Percentiles rank a stretch among this genome's conserved stretches.
Conservation (phyloP, 2,797 vertebrate species). For the Bufotes viridis region DNA sequence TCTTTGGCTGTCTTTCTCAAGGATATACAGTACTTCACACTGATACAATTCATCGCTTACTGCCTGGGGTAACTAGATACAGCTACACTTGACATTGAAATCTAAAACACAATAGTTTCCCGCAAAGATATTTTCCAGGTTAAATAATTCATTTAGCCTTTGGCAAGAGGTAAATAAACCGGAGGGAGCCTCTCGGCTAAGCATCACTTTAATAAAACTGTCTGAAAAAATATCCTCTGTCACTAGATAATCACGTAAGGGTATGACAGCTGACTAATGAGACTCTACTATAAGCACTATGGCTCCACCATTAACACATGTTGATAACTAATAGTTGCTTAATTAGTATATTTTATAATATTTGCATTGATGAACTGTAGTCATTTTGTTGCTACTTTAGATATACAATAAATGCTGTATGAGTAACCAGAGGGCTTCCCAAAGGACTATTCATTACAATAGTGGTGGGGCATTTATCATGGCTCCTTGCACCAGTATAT, state of each 20-base stretch:
- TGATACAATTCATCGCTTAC: background rate
- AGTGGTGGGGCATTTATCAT: too few relatives aligned
- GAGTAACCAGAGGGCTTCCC: background rate
- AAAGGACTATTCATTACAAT: background rate
- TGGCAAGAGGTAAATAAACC: constrained; percentile 39
- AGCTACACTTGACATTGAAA: constrained; percentile 19
- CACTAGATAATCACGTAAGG: background rate
- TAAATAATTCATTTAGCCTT: constrained; percentile 50
- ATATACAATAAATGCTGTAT: background rate
- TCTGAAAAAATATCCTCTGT: background rate
- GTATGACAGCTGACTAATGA: background rate
- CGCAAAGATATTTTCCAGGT: constrained; percentile 20
- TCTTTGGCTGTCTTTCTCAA: background rate
- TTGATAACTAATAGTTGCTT: background rate
- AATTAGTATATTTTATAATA: background rate
- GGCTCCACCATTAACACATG: background rate
- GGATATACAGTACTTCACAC: background rate
- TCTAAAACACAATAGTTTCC: constrained; percentile 8
- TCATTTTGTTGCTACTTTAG: background rate
- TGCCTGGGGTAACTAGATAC: background rate
- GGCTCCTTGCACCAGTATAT: too few relatives aligned
- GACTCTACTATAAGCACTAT: background rate
- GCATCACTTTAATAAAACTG: constrained; percentile 12
- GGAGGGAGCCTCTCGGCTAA: constrained; percentile 23
- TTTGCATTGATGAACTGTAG: too few relatives aligned